Percentiles rank a stretch among this genome's conserved stretches.
Evolutionary conservation across 1,140 invertebrate species (phyloP).

Genomic region (Megathymus violae): DNA sequence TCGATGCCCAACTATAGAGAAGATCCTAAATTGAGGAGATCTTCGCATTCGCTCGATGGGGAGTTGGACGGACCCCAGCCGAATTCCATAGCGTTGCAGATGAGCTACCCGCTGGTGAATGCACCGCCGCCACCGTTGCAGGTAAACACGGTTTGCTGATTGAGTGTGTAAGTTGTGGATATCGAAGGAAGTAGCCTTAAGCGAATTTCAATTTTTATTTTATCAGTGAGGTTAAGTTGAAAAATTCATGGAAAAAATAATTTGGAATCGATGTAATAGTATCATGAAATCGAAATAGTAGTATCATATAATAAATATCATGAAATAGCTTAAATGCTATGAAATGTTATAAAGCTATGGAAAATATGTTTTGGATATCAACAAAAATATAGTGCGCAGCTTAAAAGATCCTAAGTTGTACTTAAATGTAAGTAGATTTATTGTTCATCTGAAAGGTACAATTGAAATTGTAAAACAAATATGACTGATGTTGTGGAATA

Average conservation of each 20-base stretch:
- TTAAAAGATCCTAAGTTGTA: not conserved
- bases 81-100: constrained; percentile 83
- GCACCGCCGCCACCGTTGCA: constrained; percentile 69
- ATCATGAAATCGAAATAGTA: no score
- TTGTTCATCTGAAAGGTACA: no score
- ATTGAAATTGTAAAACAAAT: no score
- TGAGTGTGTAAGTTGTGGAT: constrained; percentile 11
- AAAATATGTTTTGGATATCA: not conserved
- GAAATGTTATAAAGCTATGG: not conserved
- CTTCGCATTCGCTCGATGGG: constrained; percentile 67
- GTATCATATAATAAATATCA: no score
- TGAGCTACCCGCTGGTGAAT: constrained; percentile 80
- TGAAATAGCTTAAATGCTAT: no score
- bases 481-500: no score
- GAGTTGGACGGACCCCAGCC: constrained; percentile 68
- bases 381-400: not conserved
- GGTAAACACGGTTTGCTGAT: constrained; percentile 47
- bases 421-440: not conserved
- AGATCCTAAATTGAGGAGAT: constrained; percentile 50
- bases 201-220: no score
- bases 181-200: not conserved
- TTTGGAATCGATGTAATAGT: no score
- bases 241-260: no score
- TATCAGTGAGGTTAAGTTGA: no score
- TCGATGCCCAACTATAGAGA: constrained; percentile 57